Conservation (phyloP, 2,797 vertebrate genomes). For the Falco novaeseelandiae region DNA sequence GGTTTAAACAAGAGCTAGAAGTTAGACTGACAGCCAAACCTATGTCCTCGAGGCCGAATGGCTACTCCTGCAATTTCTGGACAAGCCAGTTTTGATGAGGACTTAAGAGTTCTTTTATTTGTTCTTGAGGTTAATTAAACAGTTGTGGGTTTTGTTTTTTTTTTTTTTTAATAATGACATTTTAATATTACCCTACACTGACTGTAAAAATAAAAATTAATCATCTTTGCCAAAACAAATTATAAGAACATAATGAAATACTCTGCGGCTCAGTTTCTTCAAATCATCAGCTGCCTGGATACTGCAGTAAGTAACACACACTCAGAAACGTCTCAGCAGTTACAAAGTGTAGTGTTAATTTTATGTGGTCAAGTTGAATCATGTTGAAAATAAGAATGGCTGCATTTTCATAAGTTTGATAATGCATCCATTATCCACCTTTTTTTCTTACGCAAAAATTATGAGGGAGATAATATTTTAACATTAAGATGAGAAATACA, state of each 20-base stretch:
- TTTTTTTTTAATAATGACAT: not conserved
- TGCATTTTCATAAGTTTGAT: not conserved
- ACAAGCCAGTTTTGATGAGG: not conserved
- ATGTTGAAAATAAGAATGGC: not conserved
- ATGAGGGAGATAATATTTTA: not conserved
- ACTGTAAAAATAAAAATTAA: not conserved
- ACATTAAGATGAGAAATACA: not conserved
- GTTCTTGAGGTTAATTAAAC: not conserved
- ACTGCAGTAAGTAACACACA: not conserved
- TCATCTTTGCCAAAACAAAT: not conserved
- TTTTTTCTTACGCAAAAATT: not conserved
- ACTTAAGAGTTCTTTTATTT: not conserved
- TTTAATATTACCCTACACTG: not conserved
- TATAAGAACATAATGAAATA: not conserved
- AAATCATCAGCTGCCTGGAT: not conserved
- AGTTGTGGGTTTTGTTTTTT: rapidly evolving
- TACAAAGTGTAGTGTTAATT: not conserved
- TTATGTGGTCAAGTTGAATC: not conserved
- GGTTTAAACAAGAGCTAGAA: not conserved
- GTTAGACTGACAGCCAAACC: not conserved
- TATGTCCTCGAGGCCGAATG: not conserved
- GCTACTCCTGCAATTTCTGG: not conserved
- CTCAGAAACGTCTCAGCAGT: not conserved
- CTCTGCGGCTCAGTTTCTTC: not conserved
- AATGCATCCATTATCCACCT: not conserved